Evolutionary conservation across 2,888 invertebrate species (phyloP), one percentile per base, ranked within the genome.

Genomic region (Harpagoxenus sublaevis): DNA sequence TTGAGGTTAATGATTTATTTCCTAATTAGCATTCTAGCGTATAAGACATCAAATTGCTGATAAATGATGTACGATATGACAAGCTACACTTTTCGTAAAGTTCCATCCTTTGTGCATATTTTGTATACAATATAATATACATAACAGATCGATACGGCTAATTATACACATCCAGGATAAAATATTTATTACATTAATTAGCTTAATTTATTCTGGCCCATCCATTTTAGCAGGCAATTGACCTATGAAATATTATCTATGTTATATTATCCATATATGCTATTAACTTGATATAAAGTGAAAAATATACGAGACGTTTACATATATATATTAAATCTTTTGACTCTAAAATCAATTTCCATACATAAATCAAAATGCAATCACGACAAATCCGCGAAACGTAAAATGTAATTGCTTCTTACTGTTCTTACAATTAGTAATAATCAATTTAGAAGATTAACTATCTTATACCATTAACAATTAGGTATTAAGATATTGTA

Each of bases 181-280:
- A 63, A n/a, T 39, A 39, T 39, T 63, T 63, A 63, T 39, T 63
- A 39, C 39, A 39, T 39, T 39, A 63, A 63, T 62, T 35, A 62
- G 2, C 5, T 9, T 39, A 63, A 63, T 39, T 8, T 3, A 23
- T 55, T 55, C 4, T 23, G 23, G 6, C 9, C 10, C 55, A 23
- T 55, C 23, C 10, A 55, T 23, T 55, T 55, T 55, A 55, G 10
- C 10, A 55, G 55, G 23, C 10, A 55, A n/a, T 10, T 23, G 1
- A 10, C 23, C 9, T 53, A 53, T 55, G 23, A 55, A 9, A 55
- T 23, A 23, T 55, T 55, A 55, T 10, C 3, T 23, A 10, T 23
- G 10, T 55, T 23, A 10, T 55, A 23, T 55, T n/a, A 53, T n/a
- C 8, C 2, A 8, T 23, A 55, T 23, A 55, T n/a, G 5, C 8